A percentile compares a stretch with the other conserved stretches of the same genome.
Evolutionary conservation across 2,888 invertebrate species (phyloP).

Genomic region (Drosophila longiperda): DNA sequence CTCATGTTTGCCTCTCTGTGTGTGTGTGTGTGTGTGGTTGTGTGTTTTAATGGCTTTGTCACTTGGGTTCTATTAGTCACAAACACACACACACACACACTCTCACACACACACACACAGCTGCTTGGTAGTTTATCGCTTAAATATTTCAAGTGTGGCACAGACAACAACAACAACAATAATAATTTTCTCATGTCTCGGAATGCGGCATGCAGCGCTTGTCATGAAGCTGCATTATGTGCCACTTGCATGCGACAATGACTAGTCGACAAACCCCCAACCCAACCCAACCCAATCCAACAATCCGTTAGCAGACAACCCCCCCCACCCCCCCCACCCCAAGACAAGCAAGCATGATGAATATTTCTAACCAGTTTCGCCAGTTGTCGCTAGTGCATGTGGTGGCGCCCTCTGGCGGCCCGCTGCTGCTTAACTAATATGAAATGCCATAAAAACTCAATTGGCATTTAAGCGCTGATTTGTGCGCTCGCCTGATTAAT

Average conservation of each 20-base stretch:
- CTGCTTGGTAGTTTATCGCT: conserved; percentile 66
- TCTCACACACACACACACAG: neutral
- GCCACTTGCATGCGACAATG: conserved; percentile 72
- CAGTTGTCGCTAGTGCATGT: conserved; percentile 28
- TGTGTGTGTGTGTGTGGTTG: conserved; percentile 10
- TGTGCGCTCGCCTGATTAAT: conserved; percentile 68
- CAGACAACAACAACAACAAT: conserved; percentile 35
- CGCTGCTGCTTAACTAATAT: neutral
- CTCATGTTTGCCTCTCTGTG: neutral
- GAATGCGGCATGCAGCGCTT: conserved; percentile 49
- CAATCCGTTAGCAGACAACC: neutral
- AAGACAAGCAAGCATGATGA: conserved; percentile 64
- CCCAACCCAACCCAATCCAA: neutral
- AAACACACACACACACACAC: conserved; percentile 14
- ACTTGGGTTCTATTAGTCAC: conserved; percentile 79
- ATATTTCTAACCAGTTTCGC: conserved; percentile 58
- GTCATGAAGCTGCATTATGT: conserved; percentile 62
- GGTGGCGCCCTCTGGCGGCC: conserved; percentile 45
- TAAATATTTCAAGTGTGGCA: conserved; percentile 72
- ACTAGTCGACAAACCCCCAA: conserved; percentile 36
- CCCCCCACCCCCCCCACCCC: neutral
- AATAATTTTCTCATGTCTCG: conserved; percentile 51
- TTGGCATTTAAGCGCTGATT: conserved; percentile 70
- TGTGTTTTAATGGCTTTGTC: conserved; percentile 62
- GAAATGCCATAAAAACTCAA: conserved; percentile 62